Base-by-base conservation (phyloP, 2,888 invertebrate genomes). In the Autographa gamma region DNA sequence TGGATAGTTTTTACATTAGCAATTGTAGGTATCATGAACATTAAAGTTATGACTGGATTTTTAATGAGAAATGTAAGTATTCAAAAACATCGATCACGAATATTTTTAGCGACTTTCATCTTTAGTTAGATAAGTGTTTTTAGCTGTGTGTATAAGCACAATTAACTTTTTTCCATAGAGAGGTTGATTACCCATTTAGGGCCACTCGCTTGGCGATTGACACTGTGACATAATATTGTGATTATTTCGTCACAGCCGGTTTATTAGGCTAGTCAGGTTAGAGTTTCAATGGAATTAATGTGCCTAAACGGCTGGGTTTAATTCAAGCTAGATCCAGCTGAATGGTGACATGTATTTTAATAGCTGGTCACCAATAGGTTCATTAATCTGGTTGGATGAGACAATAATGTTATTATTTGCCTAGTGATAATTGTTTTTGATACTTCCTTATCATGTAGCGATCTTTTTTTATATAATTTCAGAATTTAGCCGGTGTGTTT, bases 401-500 rank as follows among this genome's bases (percentile, higher is more conserved):
- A 34, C 34, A 34, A 34, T 34, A 34, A 34, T 34, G 8, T 8
- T 34, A 34, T 34, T 5, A 34, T 6, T 34, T 34, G 8, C 0
- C 8, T 34, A 34, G 8, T 34, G 8, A 25, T 25, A 3, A 25
- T 38, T 2, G 8, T 38, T 11, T 38, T 34, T 34, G 8, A 11
- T 11, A 38, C 38, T 38, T 16, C 14, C 6, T 43, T 14, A 16
- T 16, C 16, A 43, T 16, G 43, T 4, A 43, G 43, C 43, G 14
- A 14, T 5, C 16, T 16, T 38, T 43, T 43, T 5, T 38, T 38
- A 48, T 48, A n/a, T n/a, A 8, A 56, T 86, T 88, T 56, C 85
- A 93, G 93, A 90, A 92, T 83, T 78, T 93, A 69, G 84, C 85
- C 0, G 91, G 87, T 18, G 76, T 89, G 16, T 89, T 93, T 48